A percentile compares a stretch with the other conserved stretches of the same genome.
Evolutionary conservation across 2,797 vertebrate species (phyloP).

Genomic region (Lagocephalus sceleratus): DNA sequence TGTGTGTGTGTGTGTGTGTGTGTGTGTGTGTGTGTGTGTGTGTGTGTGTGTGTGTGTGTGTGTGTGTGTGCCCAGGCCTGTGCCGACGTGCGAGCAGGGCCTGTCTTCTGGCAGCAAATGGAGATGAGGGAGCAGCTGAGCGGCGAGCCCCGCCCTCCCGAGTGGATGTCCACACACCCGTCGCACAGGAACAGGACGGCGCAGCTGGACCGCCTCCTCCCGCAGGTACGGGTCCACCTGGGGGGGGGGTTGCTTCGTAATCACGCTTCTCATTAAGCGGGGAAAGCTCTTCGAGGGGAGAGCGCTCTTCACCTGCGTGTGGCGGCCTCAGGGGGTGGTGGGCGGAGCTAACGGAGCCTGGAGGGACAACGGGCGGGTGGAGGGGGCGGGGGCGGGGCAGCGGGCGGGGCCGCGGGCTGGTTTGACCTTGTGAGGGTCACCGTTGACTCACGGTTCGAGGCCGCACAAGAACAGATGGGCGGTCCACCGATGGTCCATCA

Average conservation of each 20-base stretch:
- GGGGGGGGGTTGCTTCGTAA: background rate
- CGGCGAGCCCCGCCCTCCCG: slow-evolving; percentile 75
- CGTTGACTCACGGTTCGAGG: slow-evolving; percentile 42
- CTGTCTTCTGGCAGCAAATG: slow-evolving; percentile 94
- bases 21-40: slow-evolving; percentile 4
- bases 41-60: slow-evolving; percentile 4
- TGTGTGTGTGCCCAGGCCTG: slow-evolving; percentile 79
- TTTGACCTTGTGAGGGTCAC: slow-evolving; percentile 69
- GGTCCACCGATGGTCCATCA: slow-evolving; percentile 71
- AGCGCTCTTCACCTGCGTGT: slow-evolving; percentile 9
- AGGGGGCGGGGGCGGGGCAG: slow-evolving; percentile 2
- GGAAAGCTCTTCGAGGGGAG: too few relatives aligned
- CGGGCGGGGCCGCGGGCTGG: slow-evolving; percentile 21
- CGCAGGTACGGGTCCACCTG: slow-evolving; percentile 77
- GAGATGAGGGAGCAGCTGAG: slow-evolving; percentile 76
- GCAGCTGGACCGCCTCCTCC: slow-evolving; percentile 85
- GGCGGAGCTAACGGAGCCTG: slow-evolving; percentile 44
- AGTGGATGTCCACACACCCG: slow-evolving; percentile 96
- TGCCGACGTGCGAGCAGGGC: slow-evolving; percentile 88
- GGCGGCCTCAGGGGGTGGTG: slow-evolving; percentile 39
- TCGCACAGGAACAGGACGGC: slow-evolving; percentile 84
- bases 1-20: slow-evolving; percentile 5
- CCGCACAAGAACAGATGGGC: slow-evolving; percentile 66
- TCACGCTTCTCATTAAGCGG: slow-evolving; percentile 3
- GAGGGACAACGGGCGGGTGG: slow-evolving; percentile 36